These are phyloP conservation scores for Sterrhoptilus dennistouni DNA, from an alignment of 2,113 vertebrate species.

Conservation along the genomic window DNA sequence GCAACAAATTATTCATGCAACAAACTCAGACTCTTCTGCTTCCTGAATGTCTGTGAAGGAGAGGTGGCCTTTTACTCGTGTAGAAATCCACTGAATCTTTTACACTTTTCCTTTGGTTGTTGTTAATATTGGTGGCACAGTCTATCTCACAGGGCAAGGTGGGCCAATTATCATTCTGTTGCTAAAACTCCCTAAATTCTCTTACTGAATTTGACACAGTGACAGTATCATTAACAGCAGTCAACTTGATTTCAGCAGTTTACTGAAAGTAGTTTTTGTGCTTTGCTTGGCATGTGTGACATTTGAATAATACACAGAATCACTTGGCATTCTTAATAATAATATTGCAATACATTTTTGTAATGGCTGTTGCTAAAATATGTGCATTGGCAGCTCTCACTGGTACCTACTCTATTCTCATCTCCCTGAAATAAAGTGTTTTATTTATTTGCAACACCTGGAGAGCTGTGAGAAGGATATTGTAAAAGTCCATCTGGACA, in stretches of 20 bases:
- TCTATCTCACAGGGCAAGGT: not conserved
- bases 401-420: not conserved
- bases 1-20: constrained; percentile 14
- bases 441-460: constrained; percentile 64
- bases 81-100: not conserved
- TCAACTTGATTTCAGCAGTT: not conserved
- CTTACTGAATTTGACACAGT: not conserved
- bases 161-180: not conserved
- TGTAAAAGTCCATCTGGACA: constrained; percentile 55
- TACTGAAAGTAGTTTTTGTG: not conserved
- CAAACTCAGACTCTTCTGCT: not conserved
- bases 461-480: constrained; percentile 44
- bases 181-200: not conserved
- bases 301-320: not conserved
- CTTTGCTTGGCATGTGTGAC: not conserved
- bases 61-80: not conserved
- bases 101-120: not conserved
- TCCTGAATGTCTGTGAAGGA: not conserved
- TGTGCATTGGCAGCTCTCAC: not conserved
- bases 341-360: not conserved
- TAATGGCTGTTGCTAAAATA: constrained; percentile 7
- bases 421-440: constrained; percentile 42
- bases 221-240: not conserved
- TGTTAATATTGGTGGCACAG: not conserved
- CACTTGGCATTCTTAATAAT: not conserved